These are phyloP conservation scores for Sitta carolinensis DNA, from an alignment of 2,797 vertebrate genomes.

Conservation along the genomic window DNA sequence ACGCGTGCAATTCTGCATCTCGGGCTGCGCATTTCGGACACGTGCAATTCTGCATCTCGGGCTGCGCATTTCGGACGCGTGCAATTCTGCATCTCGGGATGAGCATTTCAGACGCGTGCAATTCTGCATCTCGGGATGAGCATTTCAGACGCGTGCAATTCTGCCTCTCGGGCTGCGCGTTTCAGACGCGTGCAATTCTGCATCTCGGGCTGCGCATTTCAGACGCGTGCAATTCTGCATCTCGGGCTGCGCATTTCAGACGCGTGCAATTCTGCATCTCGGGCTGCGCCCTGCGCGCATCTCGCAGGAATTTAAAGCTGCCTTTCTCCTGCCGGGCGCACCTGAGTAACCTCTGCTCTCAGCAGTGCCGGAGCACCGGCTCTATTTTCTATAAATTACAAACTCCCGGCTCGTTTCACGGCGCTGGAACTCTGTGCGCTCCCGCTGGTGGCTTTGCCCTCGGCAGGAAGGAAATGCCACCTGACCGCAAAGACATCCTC, in stretches of 20 bases:
- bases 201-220: accelerated
- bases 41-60: neutral
- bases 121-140: neutral
- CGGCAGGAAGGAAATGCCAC: neutral
- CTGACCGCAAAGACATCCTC: accelerated
- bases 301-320: neutral
- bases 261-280: neutral
- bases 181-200: too few species aligned
- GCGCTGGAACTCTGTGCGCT: neutral
- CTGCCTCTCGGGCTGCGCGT: too few species aligned
- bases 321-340: neutral
- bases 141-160: too few species aligned
- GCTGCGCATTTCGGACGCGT: too few species aligned
- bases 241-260: accelerated
- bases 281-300: accelerated
- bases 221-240: neutral
- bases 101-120: too few species aligned
- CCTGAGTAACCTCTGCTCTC: neutral
- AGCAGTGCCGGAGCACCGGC: accelerated
- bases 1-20: too few species aligned
- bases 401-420: too few species aligned
- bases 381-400: too few species aligned
- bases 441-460: neutral
- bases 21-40: too few species aligned
- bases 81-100: too few species aligned